Evolutionary conservation across 1,140 invertebrate species (phyloP).

Genomic region (Lethrus apterus): DNA sequence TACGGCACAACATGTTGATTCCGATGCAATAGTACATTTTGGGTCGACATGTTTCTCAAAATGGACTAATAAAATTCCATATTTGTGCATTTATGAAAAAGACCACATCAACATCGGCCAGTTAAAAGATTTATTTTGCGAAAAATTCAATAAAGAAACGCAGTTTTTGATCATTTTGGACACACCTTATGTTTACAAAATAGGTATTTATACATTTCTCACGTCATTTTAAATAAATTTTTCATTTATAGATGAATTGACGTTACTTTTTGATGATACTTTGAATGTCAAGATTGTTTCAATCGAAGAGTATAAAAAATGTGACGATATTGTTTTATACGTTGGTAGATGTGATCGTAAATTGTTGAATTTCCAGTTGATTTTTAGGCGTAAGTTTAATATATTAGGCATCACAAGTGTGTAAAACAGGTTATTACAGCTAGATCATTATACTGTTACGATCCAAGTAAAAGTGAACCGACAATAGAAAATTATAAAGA

Average conservation of each 20-base stretch:
- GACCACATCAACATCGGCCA: conserved; percentile 43
- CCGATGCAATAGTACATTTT: conserved; percentile 85
- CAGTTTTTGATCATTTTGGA: conserved; percentile 25
- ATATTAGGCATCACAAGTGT: too few species aligned
- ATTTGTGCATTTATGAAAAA: conserved; percentile 64
- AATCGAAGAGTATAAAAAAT: conserved; percentile 20
- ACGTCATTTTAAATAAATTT: too few species aligned
- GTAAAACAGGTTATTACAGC: too few species aligned
- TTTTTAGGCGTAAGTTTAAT: conserved; percentile 25
- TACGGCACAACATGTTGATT: conserved; percentile 76
- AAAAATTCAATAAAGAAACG: conserved; percentile 14
- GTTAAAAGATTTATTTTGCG: conserved; percentile 15
- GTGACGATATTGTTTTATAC: conserved; percentile 24
- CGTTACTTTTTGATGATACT: conserved; percentile 29
- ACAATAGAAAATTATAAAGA: conserved; percentile 39
- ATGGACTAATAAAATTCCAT: conserved; percentile 59
- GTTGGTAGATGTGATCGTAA: conserved; percentile 29
- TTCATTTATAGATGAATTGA: conserved; percentile 14
- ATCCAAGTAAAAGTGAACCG: conserved; percentile 37
- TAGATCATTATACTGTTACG: conserved; percentile 45
- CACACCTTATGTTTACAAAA: conserved; percentile 25
- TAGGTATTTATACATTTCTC: conserved; percentile 29
- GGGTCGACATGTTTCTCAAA: conserved; percentile 80
- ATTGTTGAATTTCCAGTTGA: conserved; percentile 30
- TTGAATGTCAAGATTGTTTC: conserved; percentile 7